Percentiles rank a stretch among this genome's conserved stretches.
Conservation (phyloP, 2,797 vertebrate genomes). For the Enteromius viviparus region DNA sequence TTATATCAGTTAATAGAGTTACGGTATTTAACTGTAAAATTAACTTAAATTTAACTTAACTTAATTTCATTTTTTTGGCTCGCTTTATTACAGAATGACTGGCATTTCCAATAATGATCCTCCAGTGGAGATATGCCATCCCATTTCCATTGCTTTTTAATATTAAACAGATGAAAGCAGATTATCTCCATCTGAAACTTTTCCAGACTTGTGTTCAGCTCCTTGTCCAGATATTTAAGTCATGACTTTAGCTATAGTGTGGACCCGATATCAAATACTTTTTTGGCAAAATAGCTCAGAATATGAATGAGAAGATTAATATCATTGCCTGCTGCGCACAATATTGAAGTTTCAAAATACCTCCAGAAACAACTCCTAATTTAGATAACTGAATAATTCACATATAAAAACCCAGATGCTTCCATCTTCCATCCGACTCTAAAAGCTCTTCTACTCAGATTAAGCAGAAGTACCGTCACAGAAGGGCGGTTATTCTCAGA, state of each 20-base stretch:
- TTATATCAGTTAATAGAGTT: too few species aligned
- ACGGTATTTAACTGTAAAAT: too few species aligned
- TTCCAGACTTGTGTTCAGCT: neutral
- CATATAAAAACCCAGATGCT: neutral
- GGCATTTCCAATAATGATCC: slow-evolving; percentile 54
- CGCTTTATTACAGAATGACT: slow-evolving; percentile 60
- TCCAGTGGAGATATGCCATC: slow-evolving; percentile 38
- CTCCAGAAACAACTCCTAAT: neutral
- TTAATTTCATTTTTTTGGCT: too few species aligned
- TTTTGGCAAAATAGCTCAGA: neutral
- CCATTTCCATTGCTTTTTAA: slow-evolving; percentile 69
- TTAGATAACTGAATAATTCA: neutral
- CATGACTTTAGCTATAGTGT: neutral
- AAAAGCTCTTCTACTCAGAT: neutral
- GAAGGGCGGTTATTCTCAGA: neutral
- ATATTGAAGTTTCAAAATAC: neutral
- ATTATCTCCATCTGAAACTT: slow-evolving; percentile 7
- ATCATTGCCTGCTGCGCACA: neutral
- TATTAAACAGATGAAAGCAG: slow-evolving; percentile 67
- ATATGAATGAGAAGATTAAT: neutral
- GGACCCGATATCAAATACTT: neutral
- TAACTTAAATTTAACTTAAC: too few species aligned
- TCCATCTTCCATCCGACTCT: neutral
- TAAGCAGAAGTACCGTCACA: neutral
- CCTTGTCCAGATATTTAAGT: neutral